Evolutionary conservation across 92 coral and sea anemone species (phyloP), one percentile per base, ranked within the genome.

Genomic region (Paragorgia papillata): DNA sequence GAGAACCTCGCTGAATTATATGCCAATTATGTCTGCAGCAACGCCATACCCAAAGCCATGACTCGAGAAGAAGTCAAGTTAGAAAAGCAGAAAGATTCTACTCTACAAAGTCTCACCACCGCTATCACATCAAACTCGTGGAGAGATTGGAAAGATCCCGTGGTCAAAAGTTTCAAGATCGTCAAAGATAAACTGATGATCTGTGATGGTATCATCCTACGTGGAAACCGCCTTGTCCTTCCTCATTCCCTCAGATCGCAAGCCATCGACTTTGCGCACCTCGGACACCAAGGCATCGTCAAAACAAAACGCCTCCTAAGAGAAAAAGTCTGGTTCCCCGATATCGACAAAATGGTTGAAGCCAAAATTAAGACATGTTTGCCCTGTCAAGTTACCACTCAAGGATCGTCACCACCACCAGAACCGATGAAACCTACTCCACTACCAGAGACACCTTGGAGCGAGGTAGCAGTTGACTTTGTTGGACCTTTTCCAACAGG

Each of bases 21-120:
- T 30, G 71, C 26, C 43, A 65, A 73, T 21, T 73, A 51, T 35
- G 41, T 73, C 7, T 73, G 74, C 21, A 73, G 24, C 74, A 73
- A 43, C 40, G 27, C 54, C 31, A 48, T 58, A n/a, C 71, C 71
- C 35, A 76, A 0, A 4, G 71, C 81, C 31, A 24, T 76, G 77
- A 37, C 55, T 29, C 74, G 17, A 2, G 76, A 32, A 26, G 69
- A 62, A 39, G 81, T 62, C 29, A 43, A 32, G 43, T 25, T 71
- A 10, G 81, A 48, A 48, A 58, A 76, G 15, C 14, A 35, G 51
- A 76, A 76, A 76, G 58, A 76, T 57, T 24, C 31, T 21, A 60
- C 39, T 14, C 79, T 73, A 48, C 66, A 40, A n/a, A n/a, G 50
- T 37, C 6, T 37, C 43, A 37, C 43, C 43, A 37, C 43, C 6